Evolutionary conservation across 2,113 vertebrate genomes (phyloP).

Genomic region (Dipodomys ordii): DNA sequence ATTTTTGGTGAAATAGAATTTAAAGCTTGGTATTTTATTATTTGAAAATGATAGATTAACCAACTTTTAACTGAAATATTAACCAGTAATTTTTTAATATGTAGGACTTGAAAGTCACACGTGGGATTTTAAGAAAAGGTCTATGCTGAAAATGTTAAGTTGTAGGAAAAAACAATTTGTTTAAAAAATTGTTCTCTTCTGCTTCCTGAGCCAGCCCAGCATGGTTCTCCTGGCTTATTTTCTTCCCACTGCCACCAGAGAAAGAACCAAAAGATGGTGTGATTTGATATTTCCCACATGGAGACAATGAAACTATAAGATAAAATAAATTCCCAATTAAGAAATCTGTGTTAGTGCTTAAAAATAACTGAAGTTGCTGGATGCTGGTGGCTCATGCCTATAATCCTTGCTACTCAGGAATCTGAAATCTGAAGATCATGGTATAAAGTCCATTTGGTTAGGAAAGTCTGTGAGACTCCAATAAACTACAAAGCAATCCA

Average conservation of each 20-base stretch:
- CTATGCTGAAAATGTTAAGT: constrained; percentile 66
- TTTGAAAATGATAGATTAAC: constrained; percentile 52
- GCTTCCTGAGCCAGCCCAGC: constrained; percentile 36
- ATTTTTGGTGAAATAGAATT: not conserved
- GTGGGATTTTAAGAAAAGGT: constrained; percentile 29
- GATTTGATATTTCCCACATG: constrained; percentile 18
- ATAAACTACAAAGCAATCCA: too few relatives aligned
- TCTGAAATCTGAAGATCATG: too few relatives aligned
- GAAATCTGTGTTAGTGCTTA: constrained; percentile 31
- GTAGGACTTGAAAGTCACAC: constrained; percentile 14
- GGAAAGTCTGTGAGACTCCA: too few relatives aligned
- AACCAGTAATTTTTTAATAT: constrained; percentile 33
- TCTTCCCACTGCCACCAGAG: constrained; percentile 40
- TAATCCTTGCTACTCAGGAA: too few relatives aligned
- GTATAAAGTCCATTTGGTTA: too few relatives aligned
- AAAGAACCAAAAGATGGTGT: constrained; percentile 46
- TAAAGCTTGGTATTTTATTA: constrained; percentile 35
- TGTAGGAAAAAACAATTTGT: constrained; percentile 52
- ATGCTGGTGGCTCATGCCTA: too few relatives aligned
- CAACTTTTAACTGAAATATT: too few relatives aligned
- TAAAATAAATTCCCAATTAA: constrained; percentile 35
- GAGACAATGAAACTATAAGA: constrained; percentile 57
- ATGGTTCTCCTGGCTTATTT: constrained; percentile 58
- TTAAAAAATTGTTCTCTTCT: constrained; percentile 56
- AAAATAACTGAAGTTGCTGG: not conserved